Evolutionary conservation across 2,888 invertebrate species (phyloP), one percentile per base, ranked within the genome.

Genomic region (Oxytorus armatus): DNA sequence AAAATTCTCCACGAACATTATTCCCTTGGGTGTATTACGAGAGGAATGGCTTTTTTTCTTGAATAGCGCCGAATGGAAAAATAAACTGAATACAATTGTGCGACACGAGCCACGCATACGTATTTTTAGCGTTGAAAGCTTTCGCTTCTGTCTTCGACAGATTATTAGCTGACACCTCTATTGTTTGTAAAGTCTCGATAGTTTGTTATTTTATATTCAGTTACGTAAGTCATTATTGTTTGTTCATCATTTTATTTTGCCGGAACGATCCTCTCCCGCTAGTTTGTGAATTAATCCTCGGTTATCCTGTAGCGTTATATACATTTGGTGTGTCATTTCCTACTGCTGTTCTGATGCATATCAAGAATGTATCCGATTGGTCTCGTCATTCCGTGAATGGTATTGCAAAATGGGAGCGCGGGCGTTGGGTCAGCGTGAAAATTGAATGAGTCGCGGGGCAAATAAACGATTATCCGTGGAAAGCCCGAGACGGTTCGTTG

Each of bases 401-500:
- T 59, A 49, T 70, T 44, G 51, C 25, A 33, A 69, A 70, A 53
- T 23, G 33, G 25, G n/a, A 39, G 63, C n/a, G 53, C 55, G 51
- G 68, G 79, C 23, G 72, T 72, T 33, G 59, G 79, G 29, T 73
- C 73, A 49, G 69, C 63, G 72, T 80, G 78, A 82, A 73, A 82
- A 84, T 81, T 55, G 73, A 81, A 84, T 84, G 78, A 82, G 55
- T 79, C 81, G 33, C 51, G 59, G 55, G 73, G 68, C 76, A 84
- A 76, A 81, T 84, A 79, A 81, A 81, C 81, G 76, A 82, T 83
- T 81, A 79, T 79, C 72, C 74, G 29, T 25, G 51, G 42, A 23
- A 53, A 25, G 39, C 42, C 21, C 73, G 14, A 11, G 33, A 42
- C 59, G 69, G 65, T 72, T 55, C 65, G 68, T 70, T 77, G 74